Percentiles rank a stretch among this genome's conserved stretches.
Evolutionary conservation across 2,888 invertebrate species (phyloP).

Genomic region (Deilephila elpenor): DNA sequence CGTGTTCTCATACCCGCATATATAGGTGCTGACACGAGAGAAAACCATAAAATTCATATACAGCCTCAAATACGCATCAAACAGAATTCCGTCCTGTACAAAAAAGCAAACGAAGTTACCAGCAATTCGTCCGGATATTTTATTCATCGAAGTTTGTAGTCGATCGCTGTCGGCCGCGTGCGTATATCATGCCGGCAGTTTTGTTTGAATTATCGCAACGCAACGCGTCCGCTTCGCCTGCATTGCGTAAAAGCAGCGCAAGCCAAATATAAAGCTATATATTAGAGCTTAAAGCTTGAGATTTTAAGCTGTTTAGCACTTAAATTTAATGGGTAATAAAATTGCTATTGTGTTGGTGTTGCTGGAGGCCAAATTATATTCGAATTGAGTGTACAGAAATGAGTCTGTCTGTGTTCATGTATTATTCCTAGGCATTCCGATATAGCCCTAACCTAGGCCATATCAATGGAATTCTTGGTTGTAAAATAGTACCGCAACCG

Average conservation of each 20-base stretch:
- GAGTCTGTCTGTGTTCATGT: too few relatives aligned
- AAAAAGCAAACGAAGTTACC: constrained; percentile 22
- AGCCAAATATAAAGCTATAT: neutral
- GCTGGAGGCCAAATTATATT: too few relatives aligned
- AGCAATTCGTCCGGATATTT: constrained; percentile 22
- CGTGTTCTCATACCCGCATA: neutral
- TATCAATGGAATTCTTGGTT: too few relatives aligned
- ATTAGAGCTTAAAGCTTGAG: neutral
- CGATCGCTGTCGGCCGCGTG: constrained; percentile 18
- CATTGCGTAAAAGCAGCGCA: constrained; percentile 29
- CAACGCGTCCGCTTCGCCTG: constrained; percentile 26
- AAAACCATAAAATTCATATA: neutral
- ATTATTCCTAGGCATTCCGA: too few relatives aligned
- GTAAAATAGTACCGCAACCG: too few relatives aligned
- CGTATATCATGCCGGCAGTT: constrained; percentile 25
- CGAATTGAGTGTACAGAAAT: too few relatives aligned
- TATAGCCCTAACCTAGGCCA: too few relatives aligned
- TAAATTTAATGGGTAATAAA: neutral
- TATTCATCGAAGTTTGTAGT: constrained; percentile 29
- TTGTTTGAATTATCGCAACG: constrained; percentile 25
- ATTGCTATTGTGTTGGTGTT: too few relatives aligned
- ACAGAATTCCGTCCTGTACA: neutral
- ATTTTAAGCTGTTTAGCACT: neutral
- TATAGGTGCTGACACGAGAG: neutral
- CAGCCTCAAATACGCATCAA: neutral